These are phyloP conservation scores for Leptoteleia sp. DNA, from an alignment of 1,140 invertebrate species.

Conservation along the genomic window DNA sequence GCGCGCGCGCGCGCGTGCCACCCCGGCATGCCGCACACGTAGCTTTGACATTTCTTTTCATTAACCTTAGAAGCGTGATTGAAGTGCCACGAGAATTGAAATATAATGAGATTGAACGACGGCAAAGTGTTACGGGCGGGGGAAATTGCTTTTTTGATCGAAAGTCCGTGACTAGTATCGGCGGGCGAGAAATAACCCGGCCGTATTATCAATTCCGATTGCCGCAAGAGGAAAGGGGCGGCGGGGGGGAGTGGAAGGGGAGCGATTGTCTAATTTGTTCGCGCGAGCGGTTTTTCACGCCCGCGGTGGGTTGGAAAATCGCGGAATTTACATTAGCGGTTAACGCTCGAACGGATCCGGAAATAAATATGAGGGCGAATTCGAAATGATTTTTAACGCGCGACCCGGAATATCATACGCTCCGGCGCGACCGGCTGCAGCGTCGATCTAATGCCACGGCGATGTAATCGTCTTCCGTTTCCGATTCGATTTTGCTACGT, in stretches of 20 bases:
- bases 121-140: slow-evolving; percentile 33
- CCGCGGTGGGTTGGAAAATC: too few species aligned
- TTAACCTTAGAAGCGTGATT: slow-evolving; percentile 54
- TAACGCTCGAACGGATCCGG: slow-evolving; percentile 12
- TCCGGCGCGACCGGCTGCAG: slow-evolving; percentile 16
- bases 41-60: slow-evolving; percentile 65
- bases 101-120: slow-evolving; percentile 56
- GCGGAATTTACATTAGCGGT: slow-evolving; percentile 20
- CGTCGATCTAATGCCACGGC: slow-evolving; percentile 58
- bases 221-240: not conserved
- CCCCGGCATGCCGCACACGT: slow-evolving; percentile 62
- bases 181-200: slow-evolving; percentile 18
- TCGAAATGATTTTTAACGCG: slow-evolving; percentile 44
- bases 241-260: too few species aligned
- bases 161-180: slow-evolving; percentile 6
- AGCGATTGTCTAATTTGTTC: slow-evolving; percentile 10
- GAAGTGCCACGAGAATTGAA: slow-evolving; percentile 63
- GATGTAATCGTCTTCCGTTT: slow-evolving; percentile 72
- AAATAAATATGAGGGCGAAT: slow-evolving; percentile 42
- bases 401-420: slow-evolving; percentile 23
- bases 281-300: slow-evolving; percentile 2
- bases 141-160: slow-evolving; percentile 47
- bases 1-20: too few species aligned
- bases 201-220: slow-evolving; percentile 24
- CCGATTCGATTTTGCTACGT: slow-evolving; percentile 62